phyloP scores from a whole-genome alignment of 2,797 vertebrate species.

The Antennarius maculatus region DNA sequence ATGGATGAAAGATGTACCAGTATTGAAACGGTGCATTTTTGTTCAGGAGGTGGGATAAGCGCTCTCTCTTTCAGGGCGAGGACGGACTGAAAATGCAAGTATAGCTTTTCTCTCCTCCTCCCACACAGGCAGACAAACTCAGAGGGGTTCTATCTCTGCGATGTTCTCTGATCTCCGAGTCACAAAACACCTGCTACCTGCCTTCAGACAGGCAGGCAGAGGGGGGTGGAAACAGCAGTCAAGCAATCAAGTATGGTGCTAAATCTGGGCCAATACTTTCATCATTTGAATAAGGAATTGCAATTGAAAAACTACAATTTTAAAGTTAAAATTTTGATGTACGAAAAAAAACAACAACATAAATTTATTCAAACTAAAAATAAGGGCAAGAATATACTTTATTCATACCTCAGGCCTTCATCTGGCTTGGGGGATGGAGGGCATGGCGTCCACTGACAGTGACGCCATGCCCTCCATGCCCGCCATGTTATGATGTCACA shows the following conservation, averaged over 20 bases:
- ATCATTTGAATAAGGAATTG: too few relatives aligned
- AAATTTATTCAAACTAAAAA: too few relatives aligned
- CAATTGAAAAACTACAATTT: too few relatives aligned
- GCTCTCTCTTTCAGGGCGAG: slow-evolving; percentile 41
- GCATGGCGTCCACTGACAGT: too few relatives aligned
- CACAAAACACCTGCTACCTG: slow-evolving; percentile 73
- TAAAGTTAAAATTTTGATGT: too few relatives aligned
- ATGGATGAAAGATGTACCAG: slow-evolving; percentile 22
- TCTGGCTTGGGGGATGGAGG: too few relatives aligned
- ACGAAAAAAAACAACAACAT: too few relatives aligned
- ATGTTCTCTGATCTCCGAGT: slow-evolving; percentile 70
- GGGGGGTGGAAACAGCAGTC: slow-evolving; percentile 38
- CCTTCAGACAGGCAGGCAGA: slow-evolving; percentile 49
- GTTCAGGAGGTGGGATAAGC: slow-evolving; percentile 54
- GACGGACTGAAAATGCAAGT: slow-evolving; percentile 65
- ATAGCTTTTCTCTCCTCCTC: slow-evolving; percentile 65
- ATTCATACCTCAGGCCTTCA: too few relatives aligned
- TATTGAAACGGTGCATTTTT: slow-evolving; percentile 31
- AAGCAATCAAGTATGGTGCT: slow-evolving; percentile 33
- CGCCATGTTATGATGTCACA: too few relatives aligned
- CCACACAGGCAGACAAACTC: slow-evolving; percentile 67
- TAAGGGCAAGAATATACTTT: too few relatives aligned
- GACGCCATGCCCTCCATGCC: too few relatives aligned
- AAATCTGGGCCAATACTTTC: too few relatives aligned
- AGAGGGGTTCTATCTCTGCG: slow-evolving; percentile 60